These are phyloP conservation scores for Antennarius maculatus DNA, from an alignment of 2,797 vertebrate genomes.

Conservation along the genomic window DNA sequence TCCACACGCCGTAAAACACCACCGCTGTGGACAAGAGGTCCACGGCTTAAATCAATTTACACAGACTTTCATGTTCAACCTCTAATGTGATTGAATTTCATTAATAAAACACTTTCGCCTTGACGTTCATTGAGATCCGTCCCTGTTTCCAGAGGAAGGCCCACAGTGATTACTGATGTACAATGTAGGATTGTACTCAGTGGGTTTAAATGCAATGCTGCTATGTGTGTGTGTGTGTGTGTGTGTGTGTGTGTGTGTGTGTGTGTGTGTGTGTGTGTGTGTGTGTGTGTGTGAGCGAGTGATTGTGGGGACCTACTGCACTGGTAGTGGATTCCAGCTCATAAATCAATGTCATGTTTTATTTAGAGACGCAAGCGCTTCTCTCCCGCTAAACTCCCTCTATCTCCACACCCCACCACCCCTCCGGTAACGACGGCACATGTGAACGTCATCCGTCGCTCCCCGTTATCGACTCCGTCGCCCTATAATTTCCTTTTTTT, in stretches of 20 bases:
- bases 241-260: constrained; percentile 2
- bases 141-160: constrained; percentile 5
- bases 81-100: constrained; percentile 48
- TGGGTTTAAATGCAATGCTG: constrained; percentile 33
- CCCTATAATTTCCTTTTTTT: constrained; percentile 60
- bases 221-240: constrained; percentile 63
- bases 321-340: constrained; percentile 54
- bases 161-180: constrained; percentile 55
- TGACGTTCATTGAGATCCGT: constrained; percentile 45
- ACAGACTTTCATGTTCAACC: constrained; percentile 45
- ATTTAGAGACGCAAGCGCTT: constrained; percentile 67
- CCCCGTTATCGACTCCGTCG: constrained; percentile 65
- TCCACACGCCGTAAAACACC: constrained; percentile 16
- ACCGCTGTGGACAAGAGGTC: constrained; percentile 19
- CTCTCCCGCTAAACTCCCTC: constrained; percentile 39
- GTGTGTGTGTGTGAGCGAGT: constrained; percentile 18
- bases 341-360: constrained; percentile 79
- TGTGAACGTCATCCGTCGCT: constrained; percentile 50
- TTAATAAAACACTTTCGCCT: constrained; percentile 48
- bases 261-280: constrained; percentile 13
- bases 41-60: constrained; percentile 32
- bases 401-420: constrained; percentile 50
- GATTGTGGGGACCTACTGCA: constrained; percentile 43
- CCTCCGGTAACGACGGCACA: constrained; percentile 47
- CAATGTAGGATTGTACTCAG: constrained; percentile 40